phyloP scores from a whole-genome alignment of 2,888 invertebrate species.

The Hydraecia micacea region DNA sequence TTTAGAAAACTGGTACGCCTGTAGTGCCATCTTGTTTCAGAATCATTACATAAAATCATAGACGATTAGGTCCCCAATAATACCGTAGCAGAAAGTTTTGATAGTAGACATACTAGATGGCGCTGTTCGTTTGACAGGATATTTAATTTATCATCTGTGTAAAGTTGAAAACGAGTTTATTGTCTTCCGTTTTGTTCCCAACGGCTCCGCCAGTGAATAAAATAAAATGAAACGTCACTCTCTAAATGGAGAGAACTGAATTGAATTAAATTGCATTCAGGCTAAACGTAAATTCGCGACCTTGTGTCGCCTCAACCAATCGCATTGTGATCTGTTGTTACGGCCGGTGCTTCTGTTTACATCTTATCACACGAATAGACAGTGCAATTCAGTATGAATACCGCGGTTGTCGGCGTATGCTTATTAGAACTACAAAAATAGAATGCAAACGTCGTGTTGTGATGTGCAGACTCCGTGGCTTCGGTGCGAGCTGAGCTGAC shows the following conservation, averaged over 20 bases:
- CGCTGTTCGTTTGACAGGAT: conserved; percentile 50
- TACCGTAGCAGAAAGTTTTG: conserved; percentile 13
- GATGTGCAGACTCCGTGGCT: conserved; percentile 73
- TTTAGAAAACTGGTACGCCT: background rate
- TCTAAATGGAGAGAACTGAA: conserved; percentile 74
- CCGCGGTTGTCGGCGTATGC: conserved; percentile 72
- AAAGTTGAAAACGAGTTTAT: conserved; percentile 74
- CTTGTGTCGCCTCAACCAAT: conserved; percentile 76
- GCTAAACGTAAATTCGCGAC: conserved; percentile 75
- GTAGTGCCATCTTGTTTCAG: conserved; percentile 64
- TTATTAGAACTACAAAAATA: conserved; percentile 74
- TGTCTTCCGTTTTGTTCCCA: conserved; percentile 73
- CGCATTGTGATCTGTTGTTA: conserved; percentile 78
- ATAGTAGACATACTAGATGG: conserved; percentile 49
- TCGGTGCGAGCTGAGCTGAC: conserved; percentile 79
- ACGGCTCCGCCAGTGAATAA: conserved; percentile 75
- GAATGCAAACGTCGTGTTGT: conserved; percentile 70
- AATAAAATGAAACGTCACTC: conserved; percentile 80
- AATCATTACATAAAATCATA: conserved; percentile 54
- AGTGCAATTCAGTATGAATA: conserved; percentile 65
- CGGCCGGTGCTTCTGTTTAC: conserved; percentile 86
- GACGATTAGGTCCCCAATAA: conserved; percentile 70
- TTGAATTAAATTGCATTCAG: conserved; percentile 75
- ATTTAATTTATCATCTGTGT: conserved; percentile 60
- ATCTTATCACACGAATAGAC: conserved; percentile 70